phyloP scores from a whole-genome alignment of 2,113 vertebrate species.

The Baryphthengus martii region DNA sequence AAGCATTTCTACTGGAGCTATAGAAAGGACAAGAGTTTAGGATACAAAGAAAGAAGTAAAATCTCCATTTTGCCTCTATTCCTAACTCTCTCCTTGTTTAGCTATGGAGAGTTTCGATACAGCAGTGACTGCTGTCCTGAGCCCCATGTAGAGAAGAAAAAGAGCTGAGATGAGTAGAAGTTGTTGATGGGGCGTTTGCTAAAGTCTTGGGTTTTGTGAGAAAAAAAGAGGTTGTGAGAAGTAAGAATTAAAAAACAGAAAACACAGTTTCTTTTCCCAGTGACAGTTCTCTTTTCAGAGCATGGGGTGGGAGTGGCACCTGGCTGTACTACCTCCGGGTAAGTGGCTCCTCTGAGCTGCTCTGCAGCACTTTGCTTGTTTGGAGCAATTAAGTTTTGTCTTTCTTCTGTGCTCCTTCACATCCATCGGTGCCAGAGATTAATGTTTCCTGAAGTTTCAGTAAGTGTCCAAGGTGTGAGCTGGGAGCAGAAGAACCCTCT shows the following conservation, averaged over 20 bases:
- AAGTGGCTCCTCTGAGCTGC: neutral
- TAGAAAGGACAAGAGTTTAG: neutral
- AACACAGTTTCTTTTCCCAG: neutral
- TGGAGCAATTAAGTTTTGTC: neutral
- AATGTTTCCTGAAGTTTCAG: neutral
- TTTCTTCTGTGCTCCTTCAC: neutral
- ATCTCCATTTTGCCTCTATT: neutral
- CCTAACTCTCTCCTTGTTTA: neutral
- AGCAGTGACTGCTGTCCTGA: neutral
- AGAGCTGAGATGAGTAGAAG: slow-evolving; percentile 5
- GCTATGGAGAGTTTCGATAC: neutral
- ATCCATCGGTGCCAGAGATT: rapidly evolving
- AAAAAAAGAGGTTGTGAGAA: neutral
- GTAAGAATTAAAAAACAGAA: neutral
- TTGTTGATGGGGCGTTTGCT: neutral
- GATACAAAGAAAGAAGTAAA: neutral
- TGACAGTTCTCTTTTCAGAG: neutral
- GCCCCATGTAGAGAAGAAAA: neutral
- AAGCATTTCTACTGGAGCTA: neutral
- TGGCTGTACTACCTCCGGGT: neutral
- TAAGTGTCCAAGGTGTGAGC: rapidly evolving
- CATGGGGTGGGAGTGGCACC: neutral
- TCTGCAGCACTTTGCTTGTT: neutral
- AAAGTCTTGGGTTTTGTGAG: neutral
- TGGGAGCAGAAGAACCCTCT: neutral